phyloP scores from a whole-genome alignment of 1,140 invertebrate species.

The Ladona fulva region DNA sequence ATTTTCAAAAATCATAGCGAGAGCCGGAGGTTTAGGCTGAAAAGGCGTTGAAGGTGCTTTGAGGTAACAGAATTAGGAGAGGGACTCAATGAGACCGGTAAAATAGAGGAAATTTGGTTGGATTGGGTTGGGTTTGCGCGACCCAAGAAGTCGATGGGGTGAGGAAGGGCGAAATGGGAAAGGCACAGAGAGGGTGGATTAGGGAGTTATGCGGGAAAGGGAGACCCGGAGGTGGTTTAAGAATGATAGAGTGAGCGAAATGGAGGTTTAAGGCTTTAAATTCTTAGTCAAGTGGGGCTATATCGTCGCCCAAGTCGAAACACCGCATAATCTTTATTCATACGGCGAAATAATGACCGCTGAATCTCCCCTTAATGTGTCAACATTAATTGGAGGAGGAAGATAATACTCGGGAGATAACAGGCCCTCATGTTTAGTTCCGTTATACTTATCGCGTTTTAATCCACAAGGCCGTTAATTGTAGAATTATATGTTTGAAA shows the following conservation, averaged over 20 bases:
- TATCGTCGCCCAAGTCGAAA: background rate
- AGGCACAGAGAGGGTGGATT: background rate
- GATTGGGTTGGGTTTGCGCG: too few species aligned
- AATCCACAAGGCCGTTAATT: background rate
- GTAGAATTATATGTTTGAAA: too few species aligned
- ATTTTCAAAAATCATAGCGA: too few species aligned
- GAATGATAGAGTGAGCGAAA: background rate
- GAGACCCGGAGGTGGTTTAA: background rate
- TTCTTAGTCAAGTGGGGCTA: background rate
- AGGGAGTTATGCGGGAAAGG: background rate
- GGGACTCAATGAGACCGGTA: too few species aligned
- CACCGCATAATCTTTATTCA: background rate
- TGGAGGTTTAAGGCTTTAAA: constrained; percentile 8
- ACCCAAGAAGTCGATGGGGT: too few species aligned
- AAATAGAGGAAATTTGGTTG: too few species aligned
- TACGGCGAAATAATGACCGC: background rate
- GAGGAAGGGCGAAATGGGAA: background rate
- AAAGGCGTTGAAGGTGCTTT: too few species aligned
- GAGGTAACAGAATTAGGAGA: too few species aligned
- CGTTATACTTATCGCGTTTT: background rate
- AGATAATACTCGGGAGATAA: background rate
- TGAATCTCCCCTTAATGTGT: background rate
- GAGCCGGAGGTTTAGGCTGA: too few species aligned
- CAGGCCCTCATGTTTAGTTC: background rate
- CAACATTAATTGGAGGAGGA: background rate